Conservation (phyloP, 2,888 invertebrate genomes). For the Archips xylosteana region DNA sequence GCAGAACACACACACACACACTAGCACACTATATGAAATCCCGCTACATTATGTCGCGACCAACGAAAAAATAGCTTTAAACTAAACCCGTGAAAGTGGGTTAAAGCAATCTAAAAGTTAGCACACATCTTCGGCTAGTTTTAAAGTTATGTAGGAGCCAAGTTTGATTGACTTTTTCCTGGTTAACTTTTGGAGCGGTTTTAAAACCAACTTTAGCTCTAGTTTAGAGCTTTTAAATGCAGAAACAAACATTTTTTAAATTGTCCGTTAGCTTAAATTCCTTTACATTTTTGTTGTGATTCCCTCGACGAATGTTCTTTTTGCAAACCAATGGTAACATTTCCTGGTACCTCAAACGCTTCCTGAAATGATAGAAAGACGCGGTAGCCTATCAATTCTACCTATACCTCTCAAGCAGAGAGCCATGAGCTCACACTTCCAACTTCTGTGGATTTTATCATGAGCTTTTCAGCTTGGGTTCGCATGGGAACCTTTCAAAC, state of each 20-base stretch:
- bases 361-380: too few species aligned
- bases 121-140: slow-evolving; percentile 34
- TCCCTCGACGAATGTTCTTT: too few species aligned
- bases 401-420: too few species aligned
- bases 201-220: slow-evolving; percentile 28
- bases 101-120: slow-evolving; percentile 37
- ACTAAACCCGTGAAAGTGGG: slow-evolving; percentile 34
- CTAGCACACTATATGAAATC: too few species aligned
- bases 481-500: too few species aligned
- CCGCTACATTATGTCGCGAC: background rate
- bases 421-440: too few species aligned
- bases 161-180: slow-evolving; percentile 41
- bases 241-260: background rate
- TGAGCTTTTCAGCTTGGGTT: too few species aligned
- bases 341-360: too few species aligned
- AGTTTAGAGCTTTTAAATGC: background rate
- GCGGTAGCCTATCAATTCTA: too few species aligned
- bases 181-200: slow-evolving; percentile 28
- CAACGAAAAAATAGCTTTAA: slow-evolving; percentile 19
- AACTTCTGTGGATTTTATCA: too few species aligned
- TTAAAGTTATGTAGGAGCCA: slow-evolving; percentile 34
- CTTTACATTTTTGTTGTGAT: background rate
- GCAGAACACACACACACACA: too few species aligned
- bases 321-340: too few species aligned
- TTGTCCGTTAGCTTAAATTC: background rate